Conservation (phyloP, 2,113 vertebrate species). For the Podiceps cristatus region DNA sequence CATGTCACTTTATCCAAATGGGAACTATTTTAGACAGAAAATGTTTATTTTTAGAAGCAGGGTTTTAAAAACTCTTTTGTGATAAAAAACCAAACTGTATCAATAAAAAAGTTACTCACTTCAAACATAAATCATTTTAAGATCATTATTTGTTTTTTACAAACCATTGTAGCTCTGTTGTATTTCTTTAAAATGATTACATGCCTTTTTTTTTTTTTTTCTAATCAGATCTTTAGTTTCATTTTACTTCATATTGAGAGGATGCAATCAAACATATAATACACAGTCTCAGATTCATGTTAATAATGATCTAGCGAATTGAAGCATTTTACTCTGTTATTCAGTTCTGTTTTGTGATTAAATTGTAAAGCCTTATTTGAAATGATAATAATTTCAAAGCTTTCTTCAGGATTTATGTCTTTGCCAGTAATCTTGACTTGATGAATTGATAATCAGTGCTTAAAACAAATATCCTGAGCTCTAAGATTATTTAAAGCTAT, state of each 20-base stretch:
- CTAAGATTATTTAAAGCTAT: neutral
- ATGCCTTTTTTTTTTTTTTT: neutral
- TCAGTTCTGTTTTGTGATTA: neutral
- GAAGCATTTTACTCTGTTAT: neutral
- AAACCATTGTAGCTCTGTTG: neutral
- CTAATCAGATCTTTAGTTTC: neutral
- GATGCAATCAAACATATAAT: neutral
- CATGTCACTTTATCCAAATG: neutral
- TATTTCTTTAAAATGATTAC: neutral
- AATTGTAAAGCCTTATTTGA: neutral
- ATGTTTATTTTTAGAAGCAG: neutral
- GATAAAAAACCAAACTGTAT: neutral
- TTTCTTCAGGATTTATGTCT: constrained; percentile 12
- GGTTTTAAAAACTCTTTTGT: neutral
- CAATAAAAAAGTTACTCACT: neutral
- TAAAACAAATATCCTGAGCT: neutral
- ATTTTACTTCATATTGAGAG: neutral
- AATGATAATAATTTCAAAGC: neutral
- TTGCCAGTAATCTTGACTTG: constrained; percentile 6
- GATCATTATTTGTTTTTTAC: neutral
- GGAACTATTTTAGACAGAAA: neutral
- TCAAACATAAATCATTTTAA: neutral
- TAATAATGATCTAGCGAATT: neutral
- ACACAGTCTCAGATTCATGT: neutral
- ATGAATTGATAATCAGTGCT: constrained; percentile 3